phyloP scores from a whole-genome alignment of 2,797 vertebrate species.

The Gila robusta region DNA sequence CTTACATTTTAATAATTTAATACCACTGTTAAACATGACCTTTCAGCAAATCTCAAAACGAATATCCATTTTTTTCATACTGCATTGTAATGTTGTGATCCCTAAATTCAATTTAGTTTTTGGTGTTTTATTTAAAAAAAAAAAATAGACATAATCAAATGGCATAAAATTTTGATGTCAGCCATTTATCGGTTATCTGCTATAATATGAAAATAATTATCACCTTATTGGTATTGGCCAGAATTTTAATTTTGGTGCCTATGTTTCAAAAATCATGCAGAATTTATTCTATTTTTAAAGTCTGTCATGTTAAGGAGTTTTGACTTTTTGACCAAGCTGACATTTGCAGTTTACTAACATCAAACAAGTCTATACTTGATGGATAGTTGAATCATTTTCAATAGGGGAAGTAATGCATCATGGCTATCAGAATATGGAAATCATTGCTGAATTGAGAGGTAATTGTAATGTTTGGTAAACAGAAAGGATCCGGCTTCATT shows the following conservation, averaged over 20 bases:
- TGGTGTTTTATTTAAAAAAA: background rate
- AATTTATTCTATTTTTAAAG: constrained; percentile 69
- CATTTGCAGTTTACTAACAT: constrained; percentile 71
- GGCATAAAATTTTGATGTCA: background rate
- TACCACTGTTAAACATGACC: background rate
- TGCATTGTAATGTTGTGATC: background rate
- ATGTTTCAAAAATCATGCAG: constrained; percentile 33
- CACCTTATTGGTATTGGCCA: background rate
- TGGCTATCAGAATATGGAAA: constrained; percentile 65
- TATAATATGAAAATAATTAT: background rate
- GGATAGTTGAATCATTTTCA: constrained; percentile 66
- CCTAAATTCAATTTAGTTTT: background rate
- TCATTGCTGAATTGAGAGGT: constrained; percentile 61
- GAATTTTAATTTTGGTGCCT: background rate
- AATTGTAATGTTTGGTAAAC: constrained; percentile 61
- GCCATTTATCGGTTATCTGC: background rate
- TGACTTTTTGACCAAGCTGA: constrained; percentile 64
- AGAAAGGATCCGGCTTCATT: constrained; percentile 51
- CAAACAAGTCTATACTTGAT: constrained; percentile 71
- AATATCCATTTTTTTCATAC: background rate
- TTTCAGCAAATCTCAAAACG: background rate
- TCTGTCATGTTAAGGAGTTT: constrained; percentile 72
- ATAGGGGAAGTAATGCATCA: constrained; percentile 64
- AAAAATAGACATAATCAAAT: background rate
- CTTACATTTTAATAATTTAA: background rate